A percentile compares a stretch with the other conserved stretches of the same genome.
Conservation (phyloP, 2,797 vertebrate species). For the Chaetodon trifasciatus region DNA sequence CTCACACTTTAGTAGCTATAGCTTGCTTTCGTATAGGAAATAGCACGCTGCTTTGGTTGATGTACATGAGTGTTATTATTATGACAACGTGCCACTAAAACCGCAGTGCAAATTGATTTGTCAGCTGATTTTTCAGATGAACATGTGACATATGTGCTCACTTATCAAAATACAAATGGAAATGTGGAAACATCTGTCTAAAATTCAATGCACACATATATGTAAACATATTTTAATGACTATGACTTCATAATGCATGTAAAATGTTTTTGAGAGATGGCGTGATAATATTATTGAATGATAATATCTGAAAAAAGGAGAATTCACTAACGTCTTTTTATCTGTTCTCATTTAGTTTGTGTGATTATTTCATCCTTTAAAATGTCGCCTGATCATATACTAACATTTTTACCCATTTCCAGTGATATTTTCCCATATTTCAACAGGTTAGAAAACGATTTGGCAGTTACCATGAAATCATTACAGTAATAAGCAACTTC, state of each 20-base stretch:
- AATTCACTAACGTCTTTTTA: neutral
- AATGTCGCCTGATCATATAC: neutral
- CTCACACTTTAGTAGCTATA: conserved; percentile 26
- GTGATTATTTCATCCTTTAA: neutral
- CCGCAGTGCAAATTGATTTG: neutral
- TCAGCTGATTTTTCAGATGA: neutral
- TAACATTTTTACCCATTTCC: neutral
- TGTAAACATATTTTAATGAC: neutral
- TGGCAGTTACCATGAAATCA: neutral
- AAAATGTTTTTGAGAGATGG: neutral
- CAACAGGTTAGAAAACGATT: neutral
- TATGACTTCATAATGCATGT: neutral
- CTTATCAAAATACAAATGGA: neutral
- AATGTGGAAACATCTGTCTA: neutral
- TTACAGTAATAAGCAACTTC: conserved; percentile 37
- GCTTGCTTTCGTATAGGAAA: conserved; percentile 2
- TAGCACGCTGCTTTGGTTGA: neutral
- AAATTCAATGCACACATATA: neutral
- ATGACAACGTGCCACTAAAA: neutral
- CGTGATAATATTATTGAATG: neutral
- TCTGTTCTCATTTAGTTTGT: neutral
- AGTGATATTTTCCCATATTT: neutral
- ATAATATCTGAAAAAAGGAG: neutral
- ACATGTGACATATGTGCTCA: neutral
- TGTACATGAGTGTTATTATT: neutral